Conservation (phyloP, 2,888 invertebrate genomes). For the Cryptus armator region DNA sequence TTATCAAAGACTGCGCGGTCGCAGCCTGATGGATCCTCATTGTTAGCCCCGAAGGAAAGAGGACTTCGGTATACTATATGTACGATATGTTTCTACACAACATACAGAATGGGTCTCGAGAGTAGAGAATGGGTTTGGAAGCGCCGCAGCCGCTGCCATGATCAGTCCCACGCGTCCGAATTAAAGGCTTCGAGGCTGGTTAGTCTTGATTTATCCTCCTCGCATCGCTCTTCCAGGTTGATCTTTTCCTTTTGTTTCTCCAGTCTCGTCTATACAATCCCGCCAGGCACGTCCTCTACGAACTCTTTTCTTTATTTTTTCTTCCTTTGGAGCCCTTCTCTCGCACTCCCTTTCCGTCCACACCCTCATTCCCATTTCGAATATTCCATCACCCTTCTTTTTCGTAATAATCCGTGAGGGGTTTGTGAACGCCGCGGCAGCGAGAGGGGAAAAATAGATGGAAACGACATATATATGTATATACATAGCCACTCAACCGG, state of each 20-base stretch:
- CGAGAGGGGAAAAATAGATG: slow-evolving; percentile 49
- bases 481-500: slow-evolving; percentile 37
- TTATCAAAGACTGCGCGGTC: slow-evolving; percentile 66
- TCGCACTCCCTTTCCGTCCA: slow-evolving; percentile 52
- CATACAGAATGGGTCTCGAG: slow-evolving; percentile 42
- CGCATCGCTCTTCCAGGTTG: slow-evolving; percentile 81
- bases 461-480: slow-evolving; percentile 40
- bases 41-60: slow-evolving; percentile 62
- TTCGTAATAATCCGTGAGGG: slow-evolving; percentile 78
- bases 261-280: slow-evolving; percentile 60
- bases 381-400: slow-evolving; percentile 69
- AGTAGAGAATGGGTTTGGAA: slow-evolving; percentile 42
- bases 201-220: slow-evolving; percentile 84
- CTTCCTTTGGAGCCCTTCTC: slow-evolving; percentile 49
- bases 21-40: slow-evolving; percentile 57
- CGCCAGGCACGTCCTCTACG: slow-evolving; percentile 32
- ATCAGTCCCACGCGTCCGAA: slow-evolving; percentile 81
- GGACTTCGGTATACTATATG: slow-evolving; percentile 42
- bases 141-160: slow-evolving; percentile 69
- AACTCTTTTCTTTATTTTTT: slow-evolving; percentile 41
- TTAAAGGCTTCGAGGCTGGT: slow-evolving; percentile 82
- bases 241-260: slow-evolving; percentile 76
- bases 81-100: slow-evolving; percentile 16
- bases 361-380: slow-evolving; percentile 52
- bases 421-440: slow-evolving; percentile 54